phyloP scores from a whole-genome alignment of 2,888 invertebrate genomes.

The Leptinotarsa juncta region DNA sequence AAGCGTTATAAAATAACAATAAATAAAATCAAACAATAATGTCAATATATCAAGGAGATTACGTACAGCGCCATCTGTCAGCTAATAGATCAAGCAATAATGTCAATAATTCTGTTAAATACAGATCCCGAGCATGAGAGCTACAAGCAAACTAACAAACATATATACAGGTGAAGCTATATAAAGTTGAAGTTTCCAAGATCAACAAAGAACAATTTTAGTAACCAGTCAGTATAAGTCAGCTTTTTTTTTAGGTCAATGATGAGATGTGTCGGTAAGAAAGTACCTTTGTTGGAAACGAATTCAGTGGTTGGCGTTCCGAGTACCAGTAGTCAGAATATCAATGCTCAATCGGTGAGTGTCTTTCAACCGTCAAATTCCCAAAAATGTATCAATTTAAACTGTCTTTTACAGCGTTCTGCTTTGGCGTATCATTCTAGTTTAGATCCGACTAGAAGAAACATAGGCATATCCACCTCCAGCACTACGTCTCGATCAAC shows the following conservation, averaged over 20 bases:
- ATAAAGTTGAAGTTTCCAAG: too few species aligned
- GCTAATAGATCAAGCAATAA: too few species aligned
- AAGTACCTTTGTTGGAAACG: constrained; percentile 82
- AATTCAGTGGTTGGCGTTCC: constrained; percentile 74
- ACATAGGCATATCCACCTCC: constrained; percentile 93
- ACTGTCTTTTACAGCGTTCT: constrained; percentile 70
- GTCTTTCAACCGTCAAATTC: not conserved
- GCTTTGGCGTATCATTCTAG: constrained; percentile 84
- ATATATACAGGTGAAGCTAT: too few species aligned
- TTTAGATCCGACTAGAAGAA: constrained; percentile 74
- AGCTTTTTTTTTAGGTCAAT: constrained; percentile 69
- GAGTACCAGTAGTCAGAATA: constrained; percentile 82
- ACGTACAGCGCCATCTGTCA: too few species aligned
- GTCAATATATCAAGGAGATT: too few species aligned
- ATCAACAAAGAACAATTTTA: too few species aligned
- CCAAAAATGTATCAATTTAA: not conserved
- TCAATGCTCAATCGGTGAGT: constrained; percentile 72
- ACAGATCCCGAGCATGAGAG: too few species aligned
- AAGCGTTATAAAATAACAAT: too few species aligned
- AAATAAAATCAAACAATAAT: too few species aligned
- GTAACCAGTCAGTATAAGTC: not conserved
- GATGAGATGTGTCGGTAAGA: constrained; percentile 82
- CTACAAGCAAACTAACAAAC: too few species aligned
- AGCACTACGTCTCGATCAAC: constrained; percentile 95
- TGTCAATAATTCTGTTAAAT: too few species aligned